phyloP scores from a whole-genome alignment of 2,113 vertebrate genomes.

The Fulica atra region DNA sequence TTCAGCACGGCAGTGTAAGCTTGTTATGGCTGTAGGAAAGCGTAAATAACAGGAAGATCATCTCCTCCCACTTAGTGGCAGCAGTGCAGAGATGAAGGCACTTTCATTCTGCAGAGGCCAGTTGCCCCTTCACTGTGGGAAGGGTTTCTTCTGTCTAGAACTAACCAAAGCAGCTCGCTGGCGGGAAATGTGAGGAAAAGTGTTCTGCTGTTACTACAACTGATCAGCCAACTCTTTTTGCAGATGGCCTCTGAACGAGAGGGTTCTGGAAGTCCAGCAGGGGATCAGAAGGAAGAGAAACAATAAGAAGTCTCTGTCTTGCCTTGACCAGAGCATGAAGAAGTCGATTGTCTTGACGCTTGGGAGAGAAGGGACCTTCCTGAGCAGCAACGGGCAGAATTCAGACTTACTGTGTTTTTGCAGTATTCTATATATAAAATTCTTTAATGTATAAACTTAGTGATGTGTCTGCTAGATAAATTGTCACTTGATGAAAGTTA shows the following conservation, averaged over 20 bases:
- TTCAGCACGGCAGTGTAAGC: neutral
- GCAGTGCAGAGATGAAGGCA: neutral
- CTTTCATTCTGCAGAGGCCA: neutral
- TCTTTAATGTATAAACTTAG: slow-evolving; percentile 78
- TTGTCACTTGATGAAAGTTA: slow-evolving; percentile 69
- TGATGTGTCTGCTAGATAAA: slow-evolving; percentile 72
- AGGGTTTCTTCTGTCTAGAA: neutral
- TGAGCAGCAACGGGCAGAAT: slow-evolving; percentile 79
- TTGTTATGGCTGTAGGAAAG: neutral
- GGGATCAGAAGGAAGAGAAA: slow-evolving; percentile 89
- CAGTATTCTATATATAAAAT: slow-evolving; percentile 86
- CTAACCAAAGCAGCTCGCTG: neutral
- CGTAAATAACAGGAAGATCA: neutral
- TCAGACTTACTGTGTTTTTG: slow-evolving; percentile 94
- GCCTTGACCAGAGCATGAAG: slow-evolving; percentile 39
- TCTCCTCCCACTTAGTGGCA: neutral
- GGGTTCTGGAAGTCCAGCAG: slow-evolving; percentile 76
- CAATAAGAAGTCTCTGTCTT: slow-evolving; percentile 79
- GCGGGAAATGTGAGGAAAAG: neutral
- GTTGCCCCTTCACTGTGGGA: neutral
- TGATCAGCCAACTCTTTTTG: slow-evolving; percentile 39
- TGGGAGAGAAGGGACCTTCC: slow-evolving; percentile 76
- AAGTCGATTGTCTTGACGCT: slow-evolving; percentile 72
- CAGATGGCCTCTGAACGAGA: slow-evolving; percentile 98
- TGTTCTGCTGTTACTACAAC: neutral